Base-by-base conservation (phyloP, 2,888 invertebrate genomes). In the Anthrax anthrax region DNA sequence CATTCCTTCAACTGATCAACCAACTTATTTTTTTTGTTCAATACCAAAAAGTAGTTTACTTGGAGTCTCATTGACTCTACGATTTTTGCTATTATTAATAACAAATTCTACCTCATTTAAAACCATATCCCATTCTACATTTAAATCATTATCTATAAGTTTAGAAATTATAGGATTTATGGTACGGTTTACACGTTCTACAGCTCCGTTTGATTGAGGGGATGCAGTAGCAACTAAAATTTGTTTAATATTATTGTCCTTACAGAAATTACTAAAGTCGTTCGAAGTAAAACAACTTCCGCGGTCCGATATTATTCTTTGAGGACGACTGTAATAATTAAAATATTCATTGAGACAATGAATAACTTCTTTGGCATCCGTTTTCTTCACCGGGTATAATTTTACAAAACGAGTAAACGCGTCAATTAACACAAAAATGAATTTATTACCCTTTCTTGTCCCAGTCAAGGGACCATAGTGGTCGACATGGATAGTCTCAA, bases 271-370 rank as follows among this genome's bases (percentile, higher is more conserved):
- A n/a, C 3, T 14, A 43, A 48, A 48, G 13, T 45, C 42, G 6
- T 12, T 3, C 4, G 43, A 43, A 2, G 43, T 48, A 32, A 48
- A 48, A 18, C n/a, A 13, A 14, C 45, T 39, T 3, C 48, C 48
- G 8, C 48, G 19, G 10, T 48, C 48, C 9, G 39, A 43, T 23
- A 48, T 40, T 10, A 48, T 39, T 5, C 43, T 23, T 17, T n/a
- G 2, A 27, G 44, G 39, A 17, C 13, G 9, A 29, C 38, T 38
- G 23, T 44, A 44, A 37, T 18, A 14, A 16, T 14, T 14, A 27
- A 44, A 39, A 38, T 27, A 44, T 17, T 13, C 12, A 6, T 2
- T 14, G 8, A 44, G 23, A 13, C 39, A 29, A n/a, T 16, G n/a
- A 6, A 44, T 38, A 13, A 27, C 39, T 39, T 44, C 44, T 4